These are phyloP conservation scores for Larimichthys polyactis DNA, from an alignment of 2,113 vertebrate species.

Conservation along the genomic window DNA sequence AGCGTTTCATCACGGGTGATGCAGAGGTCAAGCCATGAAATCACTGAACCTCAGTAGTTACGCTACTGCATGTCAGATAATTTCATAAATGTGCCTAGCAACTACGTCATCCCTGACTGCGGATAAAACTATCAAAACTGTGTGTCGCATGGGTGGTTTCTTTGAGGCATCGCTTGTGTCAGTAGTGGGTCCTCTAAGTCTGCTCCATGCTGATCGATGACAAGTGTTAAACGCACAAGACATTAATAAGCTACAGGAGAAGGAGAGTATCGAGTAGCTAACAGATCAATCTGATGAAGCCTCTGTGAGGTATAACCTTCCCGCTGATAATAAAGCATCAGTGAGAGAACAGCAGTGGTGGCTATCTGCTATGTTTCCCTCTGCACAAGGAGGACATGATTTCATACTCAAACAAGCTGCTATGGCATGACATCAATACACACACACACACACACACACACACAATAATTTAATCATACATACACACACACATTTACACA, in stretches of 20 bases:
- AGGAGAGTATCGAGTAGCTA: conserved; percentile 18
- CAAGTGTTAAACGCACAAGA: conserved; percentile 33
- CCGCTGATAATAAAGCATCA: conserved; percentile 1
- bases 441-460: neutral
- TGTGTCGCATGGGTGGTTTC: neutral
- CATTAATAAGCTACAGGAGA: conserved; percentile 49
- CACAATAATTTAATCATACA: too few relatives aligned
- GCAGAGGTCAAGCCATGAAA: conserved; percentile 1
- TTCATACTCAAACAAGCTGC: conserved; percentile 9
- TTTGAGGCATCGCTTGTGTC: conserved; percentile 36
- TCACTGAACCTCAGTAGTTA: neutral
- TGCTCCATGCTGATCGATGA: conserved; percentile 49
- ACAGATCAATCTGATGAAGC: conserved; percentile 42
- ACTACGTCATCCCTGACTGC: neutral
- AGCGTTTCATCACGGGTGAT: neutral
- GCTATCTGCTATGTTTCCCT: neutral
- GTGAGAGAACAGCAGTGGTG: conserved; percentile 5
- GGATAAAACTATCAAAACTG: neutral
- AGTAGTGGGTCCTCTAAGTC: conserved; percentile 18
- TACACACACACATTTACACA: neutral
- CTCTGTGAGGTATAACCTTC: conserved; percentile 1
- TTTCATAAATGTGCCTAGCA: neutral
- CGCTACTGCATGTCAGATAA: neutral
- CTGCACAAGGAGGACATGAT: neutral
- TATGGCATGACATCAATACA: conserved; percentile 22